Base-by-base conservation (phyloP, 1,140 invertebrate genomes). In the Drosophila serrata region DNA sequence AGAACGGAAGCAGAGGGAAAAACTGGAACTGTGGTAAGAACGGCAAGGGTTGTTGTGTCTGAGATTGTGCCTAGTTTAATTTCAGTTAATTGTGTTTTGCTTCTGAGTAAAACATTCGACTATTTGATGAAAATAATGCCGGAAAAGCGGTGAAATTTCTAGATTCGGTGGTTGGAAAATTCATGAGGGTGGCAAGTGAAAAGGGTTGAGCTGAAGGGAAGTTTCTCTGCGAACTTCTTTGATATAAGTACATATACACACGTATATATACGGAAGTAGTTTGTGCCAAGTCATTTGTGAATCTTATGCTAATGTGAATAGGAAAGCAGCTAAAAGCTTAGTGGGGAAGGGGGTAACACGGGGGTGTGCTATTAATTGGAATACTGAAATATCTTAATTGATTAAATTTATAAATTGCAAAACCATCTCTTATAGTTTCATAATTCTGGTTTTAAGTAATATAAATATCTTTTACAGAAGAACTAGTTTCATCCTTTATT, bases 1-100 rank as follows among this genome's bases (percentile, higher is more conserved):
- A 22, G 24, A 22, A n/a, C 11, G 27, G 37, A 27, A 51, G 39
- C 6, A 27, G 17, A 11, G 55, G 35, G 17, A 56, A n/a, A n/a
- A 53, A 37, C 31, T 39, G 51, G 57, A 58, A 42, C 39, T 48
- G 64, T 40, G 45, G 67, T 56, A 40, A 64, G 45, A 56, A 40
- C 64, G 51, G 65, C 67, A 78, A 79, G 80, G 85, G 84, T 90
- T 84, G 85, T 65, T 90, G 63, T 31, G 39, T 17, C 57, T 60
- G 69, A 67, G 60, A 67, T 81, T 69, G 62, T 79, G 77, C 81
- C 73, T 90, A 85, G 82, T 90, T 90, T 90, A 90, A 90, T 90
- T 90, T 90, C 75, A 90, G 85, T 90, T 90, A 90, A 90, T 90
- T 90, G 81, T 90, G 86, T 79, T 88, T 84, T 77, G 59, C 74